These are phyloP conservation scores for Eudasyphora cyanicolor DNA, from an alignment of 2,888 invertebrate species.

Conservation along the genomic window DNA sequence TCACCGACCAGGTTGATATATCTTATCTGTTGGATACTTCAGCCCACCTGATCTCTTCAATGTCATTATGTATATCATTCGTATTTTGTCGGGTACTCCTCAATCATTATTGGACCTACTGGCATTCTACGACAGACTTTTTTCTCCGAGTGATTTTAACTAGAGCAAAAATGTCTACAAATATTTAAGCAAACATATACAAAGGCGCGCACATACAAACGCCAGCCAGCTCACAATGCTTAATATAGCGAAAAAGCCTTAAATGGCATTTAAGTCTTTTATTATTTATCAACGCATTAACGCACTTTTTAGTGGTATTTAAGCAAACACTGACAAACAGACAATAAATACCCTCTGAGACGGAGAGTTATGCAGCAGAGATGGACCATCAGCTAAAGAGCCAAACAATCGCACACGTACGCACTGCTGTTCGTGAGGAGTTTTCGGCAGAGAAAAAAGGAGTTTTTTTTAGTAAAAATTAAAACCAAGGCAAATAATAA, in stretches of 20 bases:
- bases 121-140: too few relatives aligned
- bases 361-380: too few relatives aligned
- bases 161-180: slow-evolving; percentile 29
- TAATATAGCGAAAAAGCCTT: slow-evolving; percentile 14
- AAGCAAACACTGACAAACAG: slow-evolving; percentile 22
- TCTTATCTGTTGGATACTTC: too few relatives aligned
- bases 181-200: background rate
- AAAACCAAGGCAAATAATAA: slow-evolving; percentile 11
- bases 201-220: too few relatives aligned
- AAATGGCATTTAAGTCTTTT: slow-evolving; percentile 42
- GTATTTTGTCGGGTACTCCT: too few relatives aligned
- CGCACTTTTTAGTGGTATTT: slow-evolving; percentile 41
- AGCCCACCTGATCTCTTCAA: too few relatives aligned
- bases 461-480: slow-evolving; percentile 6
- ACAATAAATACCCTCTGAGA: too few relatives aligned
- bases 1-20: too few relatives aligned
- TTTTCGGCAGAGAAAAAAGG: slow-evolving; percentile 4
- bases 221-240: too few relatives aligned
- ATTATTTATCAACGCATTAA: slow-evolving; percentile 55
- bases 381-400: background rate
- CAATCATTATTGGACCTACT: too few relatives aligned
- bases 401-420: background rate
- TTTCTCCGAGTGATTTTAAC: slow-evolving; percentile 2
- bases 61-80: too few relatives aligned
- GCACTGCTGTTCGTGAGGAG: background rate